Conservation (phyloP, 2,113 vertebrate genomes). For the Acinonyx jubatus region DNA sequence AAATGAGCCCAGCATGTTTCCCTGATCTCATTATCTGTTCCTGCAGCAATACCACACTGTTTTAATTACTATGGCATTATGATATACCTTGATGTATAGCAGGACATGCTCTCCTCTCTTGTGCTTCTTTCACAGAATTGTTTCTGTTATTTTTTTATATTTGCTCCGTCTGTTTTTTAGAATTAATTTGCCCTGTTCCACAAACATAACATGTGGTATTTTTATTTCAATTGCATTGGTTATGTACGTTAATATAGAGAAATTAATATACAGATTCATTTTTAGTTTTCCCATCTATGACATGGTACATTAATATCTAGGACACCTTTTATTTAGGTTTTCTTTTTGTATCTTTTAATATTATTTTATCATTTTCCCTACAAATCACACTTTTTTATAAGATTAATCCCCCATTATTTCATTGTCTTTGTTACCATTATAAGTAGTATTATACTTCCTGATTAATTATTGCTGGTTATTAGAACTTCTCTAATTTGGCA, state of each 20-base stretch:
- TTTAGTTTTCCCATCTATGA: background rate
- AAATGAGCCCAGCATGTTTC: background rate
- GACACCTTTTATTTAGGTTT: background rate
- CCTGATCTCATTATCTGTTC: background rate
- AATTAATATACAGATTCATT: background rate
- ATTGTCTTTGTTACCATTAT: background rate
- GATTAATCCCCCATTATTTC: background rate
- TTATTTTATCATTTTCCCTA: background rate
- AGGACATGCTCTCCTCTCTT: background rate
- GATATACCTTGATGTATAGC: background rate
- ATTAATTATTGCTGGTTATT: background rate
- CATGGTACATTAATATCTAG: background rate
- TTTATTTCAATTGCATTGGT: background rate
- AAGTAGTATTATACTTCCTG: conserved; percentile 3
- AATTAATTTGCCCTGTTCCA: background rate
- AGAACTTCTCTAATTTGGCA: background rate
- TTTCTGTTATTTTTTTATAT: conserved; percentile 17
- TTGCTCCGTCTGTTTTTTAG: conserved; percentile 22
- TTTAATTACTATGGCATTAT: background rate
- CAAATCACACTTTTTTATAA: background rate
- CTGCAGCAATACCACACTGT: background rate
- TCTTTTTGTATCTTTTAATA: background rate
- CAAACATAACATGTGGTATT: background rate
- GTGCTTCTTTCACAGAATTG: background rate
- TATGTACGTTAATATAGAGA: background rate